Evolutionary conservation across 2,113 vertebrate genomes (phyloP).

Genomic region (Heptranchias perlo): DNA sequence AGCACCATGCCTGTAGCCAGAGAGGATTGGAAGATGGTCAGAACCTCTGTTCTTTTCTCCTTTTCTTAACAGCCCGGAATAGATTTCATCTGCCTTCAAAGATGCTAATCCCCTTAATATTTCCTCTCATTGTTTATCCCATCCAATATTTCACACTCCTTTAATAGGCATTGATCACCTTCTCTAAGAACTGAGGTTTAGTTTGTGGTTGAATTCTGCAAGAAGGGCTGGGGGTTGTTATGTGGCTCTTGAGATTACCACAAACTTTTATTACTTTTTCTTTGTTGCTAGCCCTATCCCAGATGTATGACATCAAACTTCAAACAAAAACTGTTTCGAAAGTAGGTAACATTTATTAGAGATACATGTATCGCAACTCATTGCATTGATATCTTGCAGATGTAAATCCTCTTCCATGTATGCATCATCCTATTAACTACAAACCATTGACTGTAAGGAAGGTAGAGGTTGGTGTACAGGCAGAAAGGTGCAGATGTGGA

Average conservation of each 20-base stretch:
- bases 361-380: neutral
- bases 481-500: neutral
- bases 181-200: neutral
- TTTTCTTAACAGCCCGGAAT: no score
- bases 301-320: no score
- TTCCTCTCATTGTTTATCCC: no score
- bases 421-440: neutral
- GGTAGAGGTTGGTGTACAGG: neutral
- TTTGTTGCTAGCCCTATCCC: neutral
- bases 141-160: no score
- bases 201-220: neutral
- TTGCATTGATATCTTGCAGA: neutral
- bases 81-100: no score
- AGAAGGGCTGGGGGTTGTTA: neutral
- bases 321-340: neutral
- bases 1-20: no score
- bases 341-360: neutral
- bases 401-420: neutral
- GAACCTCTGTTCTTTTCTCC: no score
- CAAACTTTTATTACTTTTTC: neutral
- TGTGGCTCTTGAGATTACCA: neutral
- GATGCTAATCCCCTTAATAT: no score
- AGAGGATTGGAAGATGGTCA: no score
- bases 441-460: neutral
- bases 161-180: no score